Evolutionary conservation across 2,113 vertebrate species (phyloP).

Genomic region (Rhinopomastus cyanomelas): DNA sequence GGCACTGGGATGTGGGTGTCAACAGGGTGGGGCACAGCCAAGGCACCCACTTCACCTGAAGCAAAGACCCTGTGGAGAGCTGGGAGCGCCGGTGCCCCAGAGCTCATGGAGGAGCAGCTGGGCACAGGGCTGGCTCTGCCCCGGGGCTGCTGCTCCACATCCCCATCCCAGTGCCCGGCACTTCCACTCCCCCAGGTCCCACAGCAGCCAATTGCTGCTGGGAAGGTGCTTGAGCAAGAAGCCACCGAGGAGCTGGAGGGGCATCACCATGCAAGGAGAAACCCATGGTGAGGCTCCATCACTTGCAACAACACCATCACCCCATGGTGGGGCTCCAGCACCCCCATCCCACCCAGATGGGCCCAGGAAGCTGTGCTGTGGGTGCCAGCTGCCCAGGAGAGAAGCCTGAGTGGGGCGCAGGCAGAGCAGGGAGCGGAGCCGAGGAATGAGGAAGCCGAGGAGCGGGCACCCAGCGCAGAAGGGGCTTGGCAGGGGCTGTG

Average conservation of each 20-base stretch:
- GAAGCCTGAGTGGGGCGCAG: neutral
- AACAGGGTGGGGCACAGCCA: too few species aligned
- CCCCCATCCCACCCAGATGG: neutral
- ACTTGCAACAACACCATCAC: too few species aligned
- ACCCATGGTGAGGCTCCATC: too few species aligned
- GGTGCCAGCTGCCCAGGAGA: neutral
- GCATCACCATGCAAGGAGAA: neutral
- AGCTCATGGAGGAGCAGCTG: neutral
- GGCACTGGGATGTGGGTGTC: too few species aligned
- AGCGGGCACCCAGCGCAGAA: constrained; percentile 20
- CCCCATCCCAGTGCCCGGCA: neutral
- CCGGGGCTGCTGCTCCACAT: neutral
- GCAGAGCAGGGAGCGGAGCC: neutral
- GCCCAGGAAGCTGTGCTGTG: rapidly evolving
- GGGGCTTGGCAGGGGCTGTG: constrained; percentile 46
- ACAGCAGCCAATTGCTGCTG: neutral
- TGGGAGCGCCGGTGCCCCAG: neutral
- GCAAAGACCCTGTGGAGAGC: too few species aligned
- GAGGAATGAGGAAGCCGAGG: constrained; percentile 49
- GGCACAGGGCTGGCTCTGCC: neutral
- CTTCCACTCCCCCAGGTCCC: neutral
- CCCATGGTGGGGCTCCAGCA: too few species aligned
- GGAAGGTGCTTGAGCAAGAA: constrained; percentile 49
- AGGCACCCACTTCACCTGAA: too few species aligned
- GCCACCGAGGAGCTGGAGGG: neutral